Evolutionary conservation across 92 coral and sea anemone genomes (phyloP).

Genomic region (Epizoanthus fatuus): DNA sequence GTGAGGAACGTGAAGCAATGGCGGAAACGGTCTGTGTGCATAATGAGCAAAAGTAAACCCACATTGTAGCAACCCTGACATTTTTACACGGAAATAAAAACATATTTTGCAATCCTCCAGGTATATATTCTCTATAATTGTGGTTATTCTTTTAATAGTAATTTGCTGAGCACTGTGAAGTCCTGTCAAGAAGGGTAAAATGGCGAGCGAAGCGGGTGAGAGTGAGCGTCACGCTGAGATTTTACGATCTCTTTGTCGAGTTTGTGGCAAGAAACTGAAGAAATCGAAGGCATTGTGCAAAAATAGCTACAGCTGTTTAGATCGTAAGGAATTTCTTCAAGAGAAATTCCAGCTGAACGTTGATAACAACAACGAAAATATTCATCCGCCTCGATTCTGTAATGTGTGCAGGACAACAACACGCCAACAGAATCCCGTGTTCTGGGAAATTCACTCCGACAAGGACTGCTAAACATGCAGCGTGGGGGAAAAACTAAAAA

Average conservation of each 20-base stretch:
- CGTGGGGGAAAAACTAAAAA: not conserved
- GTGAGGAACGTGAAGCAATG: constrained; percentile 1
- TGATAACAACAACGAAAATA: not conserved
- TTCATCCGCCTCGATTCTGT: not conserved
- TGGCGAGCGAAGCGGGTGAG: not conserved
- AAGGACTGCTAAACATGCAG: not conserved
- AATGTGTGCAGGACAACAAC: not conserved
- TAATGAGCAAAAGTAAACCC: constrained; percentile 24
- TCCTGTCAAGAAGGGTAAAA: not conserved
- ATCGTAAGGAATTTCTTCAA: not conserved
- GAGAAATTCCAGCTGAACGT: not conserved
- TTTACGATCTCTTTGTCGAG: not conserved
- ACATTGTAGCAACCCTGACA: not conserved
- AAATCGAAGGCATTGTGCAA: not conserved
- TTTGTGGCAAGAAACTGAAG: constrained; percentile 3
- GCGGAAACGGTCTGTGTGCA: not conserved
- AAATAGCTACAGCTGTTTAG: not conserved
- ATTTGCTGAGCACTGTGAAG: not conserved
- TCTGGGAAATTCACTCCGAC: not conserved
- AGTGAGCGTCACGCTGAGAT: not conserved
- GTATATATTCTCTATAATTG: not conserved
- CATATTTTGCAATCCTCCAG: constrained; percentile 27
- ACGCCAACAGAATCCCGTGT: not conserved
- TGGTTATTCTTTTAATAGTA: not conserved
- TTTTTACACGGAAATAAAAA: constrained; percentile 10